Conservation (phyloP, 2,113 vertebrate species). For the Ciconia boyciana region DNA sequence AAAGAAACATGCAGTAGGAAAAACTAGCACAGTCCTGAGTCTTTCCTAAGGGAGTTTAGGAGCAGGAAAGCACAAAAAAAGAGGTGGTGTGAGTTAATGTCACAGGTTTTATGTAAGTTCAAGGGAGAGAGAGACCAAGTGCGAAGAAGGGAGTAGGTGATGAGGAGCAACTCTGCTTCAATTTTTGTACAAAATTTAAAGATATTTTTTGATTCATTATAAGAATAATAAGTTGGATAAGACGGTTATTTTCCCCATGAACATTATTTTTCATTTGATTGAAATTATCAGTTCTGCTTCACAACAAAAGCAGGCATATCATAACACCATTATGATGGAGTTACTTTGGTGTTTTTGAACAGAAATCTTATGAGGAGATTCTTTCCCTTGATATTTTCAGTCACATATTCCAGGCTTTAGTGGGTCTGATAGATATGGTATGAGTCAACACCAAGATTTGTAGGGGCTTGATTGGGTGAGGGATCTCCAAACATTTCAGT, state of each 20-base stretch:
- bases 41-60: not conserved
- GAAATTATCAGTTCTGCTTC: not conserved
- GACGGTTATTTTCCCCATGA: not conserved
- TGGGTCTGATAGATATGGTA: not conserved
- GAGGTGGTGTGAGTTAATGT: not conserved
- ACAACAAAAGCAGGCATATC: not conserved
- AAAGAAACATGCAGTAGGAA: not conserved
- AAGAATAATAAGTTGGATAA: not conserved
- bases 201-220: not conserved
- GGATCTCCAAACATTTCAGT: not conserved
- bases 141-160: not conserved
- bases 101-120: not conserved
- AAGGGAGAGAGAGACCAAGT: not conserved
- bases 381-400: not conserved
- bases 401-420: not conserved
- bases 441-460: not conserved
- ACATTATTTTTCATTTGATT: not conserved
- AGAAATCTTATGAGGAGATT: not conserved
- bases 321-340: not conserved
- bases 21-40: not conserved
- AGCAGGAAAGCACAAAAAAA: not conserved
- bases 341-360: not conserved
- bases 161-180: not conserved
- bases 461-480: not conserved
- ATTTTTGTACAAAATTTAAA: not conserved